These are phyloP conservation scores for Lumbricus terrestris DNA, from an alignment of 2,888 invertebrate species.

Conservation along the genomic window DNA sequence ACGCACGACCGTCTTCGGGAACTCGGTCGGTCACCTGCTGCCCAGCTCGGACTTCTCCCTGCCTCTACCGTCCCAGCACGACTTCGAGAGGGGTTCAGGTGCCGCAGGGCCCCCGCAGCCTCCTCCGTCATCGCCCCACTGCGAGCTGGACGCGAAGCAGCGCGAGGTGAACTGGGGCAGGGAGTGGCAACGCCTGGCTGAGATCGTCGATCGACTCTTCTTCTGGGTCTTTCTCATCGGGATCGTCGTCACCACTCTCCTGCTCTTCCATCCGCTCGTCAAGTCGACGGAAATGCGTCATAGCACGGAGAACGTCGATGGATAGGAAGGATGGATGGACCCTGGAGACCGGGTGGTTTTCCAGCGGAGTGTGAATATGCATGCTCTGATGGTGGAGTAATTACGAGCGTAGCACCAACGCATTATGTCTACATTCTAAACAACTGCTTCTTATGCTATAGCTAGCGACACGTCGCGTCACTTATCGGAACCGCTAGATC, in stretches of 20 bases:
- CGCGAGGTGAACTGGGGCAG: conserved; percentile 30
- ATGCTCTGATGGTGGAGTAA: too few species aligned
- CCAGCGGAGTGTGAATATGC: too few species aligned
- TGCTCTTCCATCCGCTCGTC: conserved; percentile 43
- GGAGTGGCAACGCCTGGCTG: conserved; percentile 41
- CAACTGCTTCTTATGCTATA: too few species aligned
- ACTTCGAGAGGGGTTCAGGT: neutral
- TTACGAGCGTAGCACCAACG: too few species aligned
- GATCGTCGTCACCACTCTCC: conserved; percentile 40
- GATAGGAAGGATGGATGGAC: neutral
- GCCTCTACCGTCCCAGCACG: neutral
- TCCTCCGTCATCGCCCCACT: neutral
- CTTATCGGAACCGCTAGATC: too few species aligned
- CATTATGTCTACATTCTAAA: too few species aligned
- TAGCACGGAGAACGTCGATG: too few species aligned
- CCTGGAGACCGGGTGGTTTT: neutral
- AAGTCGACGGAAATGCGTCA: conserved; percentile 18
- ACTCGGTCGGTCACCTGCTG: conserved; percentile 30
- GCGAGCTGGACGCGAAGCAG: neutral
- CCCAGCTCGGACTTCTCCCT: conserved; percentile 33
- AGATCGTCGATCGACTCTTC: conserved; percentile 42
- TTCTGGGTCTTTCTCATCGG: conserved; percentile 43
- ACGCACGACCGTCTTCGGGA: conserved; percentile 24
- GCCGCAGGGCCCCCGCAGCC: neutral
- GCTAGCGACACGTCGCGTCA: too few species aligned